Percentiles rank a stretch among this genome's conserved stretches.
These are phyloP conservation scores for Scortum barcoo DNA, from an alignment of 2,113 vertebrate genomes.

Conservation along the genomic window DNA sequence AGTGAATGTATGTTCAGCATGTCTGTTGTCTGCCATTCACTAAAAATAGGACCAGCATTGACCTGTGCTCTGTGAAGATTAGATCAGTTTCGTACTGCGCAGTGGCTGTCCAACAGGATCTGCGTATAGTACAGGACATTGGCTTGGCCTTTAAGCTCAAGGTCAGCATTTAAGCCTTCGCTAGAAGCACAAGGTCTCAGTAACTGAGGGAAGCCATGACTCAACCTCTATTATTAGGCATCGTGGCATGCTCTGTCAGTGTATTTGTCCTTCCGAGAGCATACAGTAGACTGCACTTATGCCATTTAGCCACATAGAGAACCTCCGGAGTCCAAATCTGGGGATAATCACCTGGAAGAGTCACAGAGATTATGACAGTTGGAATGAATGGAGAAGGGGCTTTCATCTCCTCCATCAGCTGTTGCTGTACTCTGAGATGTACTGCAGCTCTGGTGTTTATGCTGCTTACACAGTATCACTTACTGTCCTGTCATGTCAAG, in stretches of 20 bases:
- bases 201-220: constrained; percentile 45
- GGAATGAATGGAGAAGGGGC: constrained; percentile 48
- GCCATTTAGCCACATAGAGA: constrained; percentile 34
- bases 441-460: not conserved
- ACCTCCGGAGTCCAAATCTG: constrained; percentile 58
- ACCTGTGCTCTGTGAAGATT: constrained; percentile 56
- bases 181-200: constrained; percentile 43
- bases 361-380: constrained; percentile 60
- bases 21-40: constrained; percentile 6
- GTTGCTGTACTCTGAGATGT: constrained; percentile 14
- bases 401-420: constrained; percentile 36
- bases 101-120: constrained; percentile 43
- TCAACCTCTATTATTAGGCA: constrained; percentile 66
- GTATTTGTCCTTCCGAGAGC: constrained; percentile 10
- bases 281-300: constrained; percentile 36
- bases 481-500: not conserved
- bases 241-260: constrained; percentile 27
- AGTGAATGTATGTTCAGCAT: constrained; percentile 5
- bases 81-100: constrained; percentile 23
- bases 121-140: constrained; percentile 61
- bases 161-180: constrained; percentile 69
- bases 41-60: constrained; percentile 38
- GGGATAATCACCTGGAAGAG: constrained; percentile 73
- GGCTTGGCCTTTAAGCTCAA: constrained; percentile 72
- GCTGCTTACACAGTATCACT: not conserved